These are phyloP conservation scores for Felis catus DNA, from an alignment of 2,113 vertebrate genomes.

Conservation along the genomic window DNA sequence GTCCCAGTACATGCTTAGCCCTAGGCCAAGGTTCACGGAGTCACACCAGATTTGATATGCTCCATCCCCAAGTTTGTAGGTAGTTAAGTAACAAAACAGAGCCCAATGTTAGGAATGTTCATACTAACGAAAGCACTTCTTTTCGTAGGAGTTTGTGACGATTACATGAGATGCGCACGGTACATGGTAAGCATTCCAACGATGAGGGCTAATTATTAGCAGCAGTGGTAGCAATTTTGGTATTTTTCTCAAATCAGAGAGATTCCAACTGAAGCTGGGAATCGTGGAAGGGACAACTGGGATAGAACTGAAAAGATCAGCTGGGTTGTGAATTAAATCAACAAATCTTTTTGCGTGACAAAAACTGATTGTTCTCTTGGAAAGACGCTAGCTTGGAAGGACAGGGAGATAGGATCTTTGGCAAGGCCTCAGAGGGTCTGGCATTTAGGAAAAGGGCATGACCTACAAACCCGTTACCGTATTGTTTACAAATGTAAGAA, in stretches of 20 bases:
- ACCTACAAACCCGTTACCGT: neutral
- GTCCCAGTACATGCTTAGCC: fast-evolving
- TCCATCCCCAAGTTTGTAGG: neutral
- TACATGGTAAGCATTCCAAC: neutral
- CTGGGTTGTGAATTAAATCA: neutral
- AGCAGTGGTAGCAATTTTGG: neutral
- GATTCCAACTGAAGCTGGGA: neutral
- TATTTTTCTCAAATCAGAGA: neutral
- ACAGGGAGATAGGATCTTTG: neutral
- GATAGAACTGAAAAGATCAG: neutral
- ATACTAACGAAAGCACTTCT: neutral
- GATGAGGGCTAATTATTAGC: neutral
- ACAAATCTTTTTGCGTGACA: neutral
- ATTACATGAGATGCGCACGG: neutral
- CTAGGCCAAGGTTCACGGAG: neutral
- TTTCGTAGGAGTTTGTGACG: neutral
- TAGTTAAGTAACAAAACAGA: neutral
- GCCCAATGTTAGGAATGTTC: neutral
- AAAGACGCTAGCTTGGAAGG: neutral
- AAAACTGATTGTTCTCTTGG: neutral
- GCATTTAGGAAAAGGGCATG: neutral
- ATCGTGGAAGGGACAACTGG: neutral
- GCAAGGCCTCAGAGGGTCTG: neutral
- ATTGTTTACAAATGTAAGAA: neutral
- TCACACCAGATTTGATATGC: neutral